Base-by-base conservation (phyloP, 1,140 invertebrate species). In the Drosophila watanabei region DNA sequence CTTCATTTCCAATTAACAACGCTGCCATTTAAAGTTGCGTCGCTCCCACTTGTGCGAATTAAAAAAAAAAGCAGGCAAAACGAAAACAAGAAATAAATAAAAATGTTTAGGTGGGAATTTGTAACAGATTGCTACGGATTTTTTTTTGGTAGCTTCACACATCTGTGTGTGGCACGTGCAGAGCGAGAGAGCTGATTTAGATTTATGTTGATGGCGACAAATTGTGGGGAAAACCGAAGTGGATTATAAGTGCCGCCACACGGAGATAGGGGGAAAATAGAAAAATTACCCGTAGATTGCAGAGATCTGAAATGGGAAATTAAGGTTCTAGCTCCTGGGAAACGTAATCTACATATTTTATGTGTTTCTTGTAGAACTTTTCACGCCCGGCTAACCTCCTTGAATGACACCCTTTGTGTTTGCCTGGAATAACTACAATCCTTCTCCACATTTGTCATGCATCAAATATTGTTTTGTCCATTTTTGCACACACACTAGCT, bases 401-500 rank as follows among this genome's bases (percentile, higher is more conserved):
- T 75, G 56, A 75, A 73, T 52, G 56, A 43, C 70, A 43, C 24
- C 54, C 69, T 61, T 75, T 75, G 69, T 75, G 46, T 73, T 20
- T 61, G 37, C 54, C 32, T 14, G 41, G 13, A 72, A 49, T 33
- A 69, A 51, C 49, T 80, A 76, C 51, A 63, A 73, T 52, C 30
- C 56, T 51, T 65, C 54, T 52, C n/a, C 16, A 68, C 63, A 89
- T 89, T 81, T 88, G 81, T 75, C 84, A 87, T 78, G 85, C 80
- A 72, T 79, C 54, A 73, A 72, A 86, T 86, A 68, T 78, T 71
- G 71, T 71, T 73, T 84, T 69, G 68, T 71, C 64, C 62, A 79
- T 86, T 86, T 82, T 41, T 78, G 73, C 24, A 24, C 69, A 61
- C 51, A 58, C 37, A 49, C 24, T 48, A 24, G 54, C 39, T 62